Evolutionary conservation across 2,888 invertebrate genomes (phyloP), one percentile per base, ranked within the genome.

Genomic region (Choreutis nemorana): DNA sequence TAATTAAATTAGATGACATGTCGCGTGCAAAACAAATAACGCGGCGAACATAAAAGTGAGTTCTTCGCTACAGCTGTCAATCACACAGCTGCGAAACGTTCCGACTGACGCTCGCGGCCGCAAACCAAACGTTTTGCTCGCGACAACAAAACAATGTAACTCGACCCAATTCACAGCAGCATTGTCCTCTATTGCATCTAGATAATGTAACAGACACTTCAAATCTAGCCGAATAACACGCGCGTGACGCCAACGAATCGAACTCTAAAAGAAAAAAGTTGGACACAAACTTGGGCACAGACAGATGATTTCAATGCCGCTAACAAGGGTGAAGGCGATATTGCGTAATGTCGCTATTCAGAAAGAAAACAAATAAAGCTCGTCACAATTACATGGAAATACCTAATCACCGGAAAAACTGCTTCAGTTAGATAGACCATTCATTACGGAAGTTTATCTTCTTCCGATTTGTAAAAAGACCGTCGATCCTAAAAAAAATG

Each of bases 1-100:
- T 66, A 50, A 62, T 56, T 58, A 59, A 45, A 62, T 61, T 71
- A 36, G 66, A 60, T 64, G 77, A 68, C 75, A 75, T 75, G 51
- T 66, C 62, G 64, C 52, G n/a, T n/a, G 50, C 39, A 41, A 50
- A 55, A 55, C 49, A 50, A 52, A 43, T 44, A 45, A 34, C 41
- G 45, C 59, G n/a, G 52, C 59, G 54, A 45, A 55, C 55, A 60
- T 61, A 54, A 62, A 41, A 36, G 29, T 36, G 40, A 41, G 38
- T 47, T 44, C 45, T 42, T 54, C 47, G 13, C 9, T 48, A 33
- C 40, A 45, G 48, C 59, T 62, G 65, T 64, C 63, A 65, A 61
- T 60, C 58, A 49, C n/a, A n/a, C 58, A 58, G 59, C 57, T 55
- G 56, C 52, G 51, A 40, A 54, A 60, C 54, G 50, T 35, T 30